Evolutionary conservation across 2,888 invertebrate genomes (phyloP).

Genomic region (Galerucella nymphaeae): DNA sequence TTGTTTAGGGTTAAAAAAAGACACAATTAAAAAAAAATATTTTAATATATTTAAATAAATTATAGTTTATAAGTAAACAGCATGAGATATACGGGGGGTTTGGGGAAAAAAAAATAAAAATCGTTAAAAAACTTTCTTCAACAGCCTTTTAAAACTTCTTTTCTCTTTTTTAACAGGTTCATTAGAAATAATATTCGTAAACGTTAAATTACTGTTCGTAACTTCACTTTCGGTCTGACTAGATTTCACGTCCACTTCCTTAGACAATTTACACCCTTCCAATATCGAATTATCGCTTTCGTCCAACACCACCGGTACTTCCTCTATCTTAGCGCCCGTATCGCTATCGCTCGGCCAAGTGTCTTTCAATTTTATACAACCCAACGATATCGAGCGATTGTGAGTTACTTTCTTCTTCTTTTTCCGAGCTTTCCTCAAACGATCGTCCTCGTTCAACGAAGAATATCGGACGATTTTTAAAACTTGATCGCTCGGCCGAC

Average conservation of each 20-base stretch:
- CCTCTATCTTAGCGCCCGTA: conserved; percentile 48
- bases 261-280: conserved; percentile 54
- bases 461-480: conserved; percentile 66
- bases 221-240: conserved; percentile 19
- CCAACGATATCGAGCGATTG: conserved; percentile 37
- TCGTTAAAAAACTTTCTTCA: conserved; percentile 79
- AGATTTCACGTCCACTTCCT: conserved; percentile 43
- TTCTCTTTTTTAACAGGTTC: conserved; percentile 67
- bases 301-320: conserved; percentile 61
- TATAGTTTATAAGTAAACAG: conserved; percentile 12
- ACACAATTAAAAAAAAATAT: conserved; percentile 10
- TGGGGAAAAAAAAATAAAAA: conserved; percentile 6
- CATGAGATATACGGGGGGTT: background rate
- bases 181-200: conserved; percentile 49
- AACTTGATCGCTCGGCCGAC: conserved; percentile 81
- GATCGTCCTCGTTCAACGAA: conserved; percentile 43
- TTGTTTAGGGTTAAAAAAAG: background rate
- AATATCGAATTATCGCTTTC: conserved; percentile 61
- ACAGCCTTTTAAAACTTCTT: conserved; percentile 80
- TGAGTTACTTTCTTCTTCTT: conserved; percentile 40
- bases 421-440: conserved; percentile 42
- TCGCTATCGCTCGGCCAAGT: conserved; percentile 30
- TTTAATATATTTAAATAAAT: conserved; percentile 20
- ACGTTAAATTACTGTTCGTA: conserved; percentile 12
- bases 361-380: conserved; percentile 37